Percentiles rank a stretch among this genome's conserved stretches.
Evolutionary conservation across 2,888 invertebrate species (phyloP).

Genomic region (Stenoptilia bipunctidactyla): DNA sequence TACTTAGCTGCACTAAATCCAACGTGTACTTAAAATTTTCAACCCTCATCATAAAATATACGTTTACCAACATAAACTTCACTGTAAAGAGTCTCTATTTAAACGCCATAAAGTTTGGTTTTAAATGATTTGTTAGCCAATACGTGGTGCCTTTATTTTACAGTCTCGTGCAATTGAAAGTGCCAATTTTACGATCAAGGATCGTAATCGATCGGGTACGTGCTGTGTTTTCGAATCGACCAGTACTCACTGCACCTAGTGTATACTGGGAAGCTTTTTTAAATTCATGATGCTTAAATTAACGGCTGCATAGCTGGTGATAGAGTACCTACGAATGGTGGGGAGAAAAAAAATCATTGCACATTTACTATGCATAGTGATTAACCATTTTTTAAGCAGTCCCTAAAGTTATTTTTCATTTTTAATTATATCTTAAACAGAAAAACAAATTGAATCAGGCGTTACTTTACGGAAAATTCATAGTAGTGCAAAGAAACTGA

Average conservation of each 20-base stretch:
- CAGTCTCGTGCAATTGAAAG: conserved; percentile 26
- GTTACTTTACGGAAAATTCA: no score
- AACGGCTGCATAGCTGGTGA: not conserved
- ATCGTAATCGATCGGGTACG: conserved; percentile 36
- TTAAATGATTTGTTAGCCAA: not conserved
- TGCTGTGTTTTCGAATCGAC: conserved; percentile 23
- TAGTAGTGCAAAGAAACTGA: no score
- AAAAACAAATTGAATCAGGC: no score
- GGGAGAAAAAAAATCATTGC: no score
- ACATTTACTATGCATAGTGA: no score
- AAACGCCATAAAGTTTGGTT: conserved; percentile 14
- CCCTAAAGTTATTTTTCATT: no score
- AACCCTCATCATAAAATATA: not conserved
- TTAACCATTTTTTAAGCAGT: no score
- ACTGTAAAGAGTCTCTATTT: conserved; percentile 6
- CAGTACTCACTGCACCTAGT: conserved; percentile 16
- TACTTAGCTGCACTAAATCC: not conserved
- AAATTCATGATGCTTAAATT: conserved; percentile 13
- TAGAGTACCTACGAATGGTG: no score
- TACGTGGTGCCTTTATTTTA: conserved; percentile 13
- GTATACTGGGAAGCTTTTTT: conserved; percentile 23
- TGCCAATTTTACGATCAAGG: conserved; percentile 37
- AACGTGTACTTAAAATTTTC: not conserved
- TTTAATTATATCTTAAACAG: no score
- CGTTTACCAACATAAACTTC: conserved; percentile 11